These are phyloP conservation scores for Camponotus vicinus DNA, from an alignment of 1,140 invertebrate genomes.

Conservation along the genomic window DNA sequence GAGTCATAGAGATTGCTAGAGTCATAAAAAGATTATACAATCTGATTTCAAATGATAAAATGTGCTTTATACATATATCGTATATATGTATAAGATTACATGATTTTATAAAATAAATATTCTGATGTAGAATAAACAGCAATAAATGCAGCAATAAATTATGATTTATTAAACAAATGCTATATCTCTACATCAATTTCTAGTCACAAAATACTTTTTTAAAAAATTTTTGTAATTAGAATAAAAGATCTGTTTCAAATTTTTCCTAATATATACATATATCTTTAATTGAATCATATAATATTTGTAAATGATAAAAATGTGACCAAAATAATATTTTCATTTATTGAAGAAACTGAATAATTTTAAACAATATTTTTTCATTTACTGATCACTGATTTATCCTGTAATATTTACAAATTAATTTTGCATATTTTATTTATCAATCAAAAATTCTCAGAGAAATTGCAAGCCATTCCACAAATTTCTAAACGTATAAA, in stretches of 20 bases:
- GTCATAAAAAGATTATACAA: neutral
- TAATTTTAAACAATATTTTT: conserved; percentile 5
- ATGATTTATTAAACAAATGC: neutral
- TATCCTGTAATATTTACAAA: neutral
- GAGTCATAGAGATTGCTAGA: neutral
- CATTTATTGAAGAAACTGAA: neutral
- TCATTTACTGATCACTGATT: neutral
- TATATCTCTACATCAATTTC: neutral
- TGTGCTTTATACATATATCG: neutral
- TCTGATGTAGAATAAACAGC: neutral
- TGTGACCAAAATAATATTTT: neutral
- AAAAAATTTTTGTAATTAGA: too few relatives aligned
- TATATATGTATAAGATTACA: too few relatives aligned
- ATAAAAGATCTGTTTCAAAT: neutral
- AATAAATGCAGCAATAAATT: neutral
- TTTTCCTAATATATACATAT: neutral
- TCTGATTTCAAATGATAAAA: neutral
- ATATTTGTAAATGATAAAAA: neutral
- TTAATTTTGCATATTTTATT: neutral
- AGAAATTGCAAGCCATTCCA: neutral
- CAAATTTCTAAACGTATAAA: neutral
- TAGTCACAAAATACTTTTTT: too few relatives aligned
- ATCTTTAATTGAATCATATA: neutral
- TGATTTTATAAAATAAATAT: neutral
- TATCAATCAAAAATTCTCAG: neutral